Evolutionary conservation across 2,888 invertebrate species (phyloP), one percentile per base, ranked within the genome.

Genomic region (Diadromus collaris): DNA sequence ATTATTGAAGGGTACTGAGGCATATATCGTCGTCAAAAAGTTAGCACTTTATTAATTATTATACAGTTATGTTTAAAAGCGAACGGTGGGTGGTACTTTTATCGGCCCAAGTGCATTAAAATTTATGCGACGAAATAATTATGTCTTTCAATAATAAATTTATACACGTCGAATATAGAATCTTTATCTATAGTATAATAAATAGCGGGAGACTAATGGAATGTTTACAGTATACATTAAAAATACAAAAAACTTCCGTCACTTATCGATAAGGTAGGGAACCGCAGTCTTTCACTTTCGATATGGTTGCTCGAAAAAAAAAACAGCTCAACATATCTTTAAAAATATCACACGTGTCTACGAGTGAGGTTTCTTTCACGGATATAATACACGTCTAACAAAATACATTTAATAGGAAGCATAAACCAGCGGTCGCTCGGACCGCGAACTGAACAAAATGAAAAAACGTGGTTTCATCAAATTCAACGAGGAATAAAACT

Each of bases 221-320:
- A 87, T 86, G 83, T 82, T 74, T 76, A 81, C 83, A 63, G 58
- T 79, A 76, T 68, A 79, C 75, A 68, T 76, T 71, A 32, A 58
- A 86, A 84, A 86, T 85, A 83, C 79, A 85, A 85, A 73, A 71
- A 83, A 82, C 76, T 63, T 69, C 32, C 69, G 24, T 21, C 38
- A 60, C 64, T 44, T 68, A 46, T 81, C 76, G 61, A 63, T 76
- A 81, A 82, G 82, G 78, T 82, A 84, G 81, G 34, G 76, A 85
- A 84, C 84, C 79, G 81, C 87, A 83, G 83, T 86, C 85, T 85
- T 84, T 71, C 60, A 54, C 79, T 82, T 84, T 76, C 67, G 82
- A 84, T 83, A 83, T 74, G 78, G 69, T 73, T 58, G 32, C 68
- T 67, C 60, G 71, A 81, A 34, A 64, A 46, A 48, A 72, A 67